phyloP scores from a whole-genome alignment of 2,888 invertebrate genomes.

The Heliconius charithonia region DNA sequence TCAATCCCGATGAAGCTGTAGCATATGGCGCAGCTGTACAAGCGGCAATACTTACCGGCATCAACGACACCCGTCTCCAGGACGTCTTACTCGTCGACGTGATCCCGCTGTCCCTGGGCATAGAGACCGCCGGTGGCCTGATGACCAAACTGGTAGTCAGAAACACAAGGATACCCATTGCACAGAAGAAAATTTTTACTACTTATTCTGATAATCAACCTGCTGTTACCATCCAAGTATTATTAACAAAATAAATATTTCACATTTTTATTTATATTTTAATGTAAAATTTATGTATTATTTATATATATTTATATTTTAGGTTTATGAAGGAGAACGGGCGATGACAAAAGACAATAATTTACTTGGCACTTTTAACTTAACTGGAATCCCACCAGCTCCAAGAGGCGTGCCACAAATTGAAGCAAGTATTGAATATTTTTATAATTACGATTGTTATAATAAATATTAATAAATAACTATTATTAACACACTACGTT shows the following conservation, averaged over 20 bases:
- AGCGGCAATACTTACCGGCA: slow-evolving; percentile 93
- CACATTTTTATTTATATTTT: not conserved
- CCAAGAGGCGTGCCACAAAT: slow-evolving; percentile 92
- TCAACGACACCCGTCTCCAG: slow-evolving; percentile 87
- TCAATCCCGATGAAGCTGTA: slow-evolving; percentile 96
- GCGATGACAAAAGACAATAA: slow-evolving; percentile 97
- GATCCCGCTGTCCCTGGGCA: slow-evolving; percentile 89
- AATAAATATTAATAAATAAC: too few species aligned
- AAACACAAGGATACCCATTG: slow-evolving; percentile 91
- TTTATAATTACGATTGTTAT: not conserved
- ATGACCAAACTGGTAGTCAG: slow-evolving; percentile 94
- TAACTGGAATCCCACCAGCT: slow-evolving; percentile 92
- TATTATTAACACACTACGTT: too few species aligned
- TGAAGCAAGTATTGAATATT: slow-evolving; percentile 64
- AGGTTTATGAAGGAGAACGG: slow-evolving; percentile 93
- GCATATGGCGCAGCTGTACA: slow-evolving; percentile 98
- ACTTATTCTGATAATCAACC: slow-evolving; percentile 97
- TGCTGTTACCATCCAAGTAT: slow-evolving; percentile 91
- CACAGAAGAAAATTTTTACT: slow-evolving; percentile 92
- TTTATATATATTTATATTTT: too few species aligned
- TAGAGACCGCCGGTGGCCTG: slow-evolving; percentile 92
- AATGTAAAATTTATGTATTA: too few species aligned
- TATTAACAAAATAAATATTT: not conserved
- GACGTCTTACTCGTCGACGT: slow-evolving; percentile 93
- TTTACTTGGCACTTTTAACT: slow-evolving; percentile 90